Evolutionary conservation across 2,113 vertebrate genomes (phyloP).

Genomic region (Ginglymostoma cirratum): DNA sequence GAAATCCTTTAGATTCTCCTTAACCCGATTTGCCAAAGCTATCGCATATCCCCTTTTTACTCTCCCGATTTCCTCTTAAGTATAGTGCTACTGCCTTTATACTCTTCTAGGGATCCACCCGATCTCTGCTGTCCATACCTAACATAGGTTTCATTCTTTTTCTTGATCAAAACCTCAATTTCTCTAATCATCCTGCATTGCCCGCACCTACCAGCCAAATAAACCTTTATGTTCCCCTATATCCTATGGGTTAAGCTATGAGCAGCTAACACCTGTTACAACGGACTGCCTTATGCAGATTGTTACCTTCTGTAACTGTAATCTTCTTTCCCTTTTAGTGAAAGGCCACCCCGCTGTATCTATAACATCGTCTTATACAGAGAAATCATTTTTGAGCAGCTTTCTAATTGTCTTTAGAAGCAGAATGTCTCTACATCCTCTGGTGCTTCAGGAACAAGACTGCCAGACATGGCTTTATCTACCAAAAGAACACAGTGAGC

Average conservation of each 20-base stretch:
- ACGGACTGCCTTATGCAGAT: too few species aligned
- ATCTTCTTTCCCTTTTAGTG: constrained; percentile 14
- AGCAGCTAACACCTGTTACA: background rate
- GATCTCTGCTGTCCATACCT: too few species aligned
- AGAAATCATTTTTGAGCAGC: background rate
- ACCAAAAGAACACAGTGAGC: background rate
- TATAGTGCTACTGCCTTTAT: too few species aligned
- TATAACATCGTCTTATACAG: background rate
- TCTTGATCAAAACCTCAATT: too few species aligned
- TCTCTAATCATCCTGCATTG: too few species aligned
- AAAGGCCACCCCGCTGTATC: background rate
- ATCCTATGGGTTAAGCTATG: background rate
- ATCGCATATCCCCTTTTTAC: too few species aligned
- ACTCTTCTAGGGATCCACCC: too few species aligned
- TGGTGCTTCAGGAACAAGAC: background rate
- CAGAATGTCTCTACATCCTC: background rate
- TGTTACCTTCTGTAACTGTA: background rate
- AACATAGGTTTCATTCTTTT: too few species aligned
- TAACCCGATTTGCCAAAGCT: too few species aligned
- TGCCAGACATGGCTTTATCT: background rate
- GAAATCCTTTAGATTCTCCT: too few species aligned
- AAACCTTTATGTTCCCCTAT: background rate
- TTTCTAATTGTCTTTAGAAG: background rate
- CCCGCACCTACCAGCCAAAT: too few species aligned
- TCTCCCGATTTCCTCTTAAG: too few species aligned